These are phyloP conservation scores for Rhimphoctona megacephalus DNA, from an alignment of 2,888 invertebrate genomes.

Conservation along the genomic window DNA sequence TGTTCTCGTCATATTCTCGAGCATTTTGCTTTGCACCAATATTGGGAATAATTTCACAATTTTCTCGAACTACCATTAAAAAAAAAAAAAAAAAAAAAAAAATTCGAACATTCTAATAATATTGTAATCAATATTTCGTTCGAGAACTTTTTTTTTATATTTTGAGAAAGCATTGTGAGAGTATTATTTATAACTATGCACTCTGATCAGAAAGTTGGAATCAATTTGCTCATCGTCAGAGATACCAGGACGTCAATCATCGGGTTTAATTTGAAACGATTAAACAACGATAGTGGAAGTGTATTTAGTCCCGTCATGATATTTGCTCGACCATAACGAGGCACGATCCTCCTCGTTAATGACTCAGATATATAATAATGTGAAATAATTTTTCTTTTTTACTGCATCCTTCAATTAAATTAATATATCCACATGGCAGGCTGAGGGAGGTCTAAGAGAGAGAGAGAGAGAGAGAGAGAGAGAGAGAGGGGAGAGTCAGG, in stretches of 20 bases:
- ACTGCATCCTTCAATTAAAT: constrained; percentile 35
- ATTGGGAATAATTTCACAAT: neutral
- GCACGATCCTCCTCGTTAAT: constrained; percentile 21
- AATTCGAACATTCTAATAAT: neutral
- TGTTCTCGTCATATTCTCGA: neutral
- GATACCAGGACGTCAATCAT: constrained; percentile 3
- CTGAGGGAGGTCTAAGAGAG: constrained; percentile 20
- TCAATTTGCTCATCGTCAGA: neutral
- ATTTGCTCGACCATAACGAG: constrained; percentile 30
- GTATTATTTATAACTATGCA: neutral
- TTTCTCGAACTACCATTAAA: too few relatives aligned
- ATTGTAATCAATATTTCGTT: neutral
- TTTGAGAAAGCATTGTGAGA: neutral
- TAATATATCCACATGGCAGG: constrained; percentile 1
- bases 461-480: neutral
- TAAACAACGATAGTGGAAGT: constrained; percentile 21
- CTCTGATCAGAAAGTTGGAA: neutral
- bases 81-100: neutral
- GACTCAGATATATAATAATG: constrained; percentile 25
- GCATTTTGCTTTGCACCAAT: neutral
- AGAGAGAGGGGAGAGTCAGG: neutral
- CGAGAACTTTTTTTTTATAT: too few relatives aligned
- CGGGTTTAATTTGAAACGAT: constrained; percentile 29
- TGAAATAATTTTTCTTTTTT: constrained; percentile 28
- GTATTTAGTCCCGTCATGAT: constrained; percentile 20